Percentiles rank a stretch among this genome's conserved stretches.
These are phyloP conservation scores for Diaphora mendica DNA, from an alignment of 2,888 invertebrate genomes.

Conservation along the genomic window DNA sequence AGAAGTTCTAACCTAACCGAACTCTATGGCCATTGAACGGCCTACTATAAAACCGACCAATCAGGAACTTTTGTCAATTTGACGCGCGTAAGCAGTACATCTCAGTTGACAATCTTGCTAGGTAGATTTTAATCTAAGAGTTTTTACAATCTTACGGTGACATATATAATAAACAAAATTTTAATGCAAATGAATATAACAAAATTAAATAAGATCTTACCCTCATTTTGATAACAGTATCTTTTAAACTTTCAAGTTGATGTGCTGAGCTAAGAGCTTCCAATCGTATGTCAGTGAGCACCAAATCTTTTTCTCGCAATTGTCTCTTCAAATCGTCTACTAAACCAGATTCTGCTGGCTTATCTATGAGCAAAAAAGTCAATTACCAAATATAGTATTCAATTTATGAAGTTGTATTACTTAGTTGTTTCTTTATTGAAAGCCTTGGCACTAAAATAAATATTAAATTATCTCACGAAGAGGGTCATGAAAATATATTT, in stretches of 20 bases:
- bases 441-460: slow-evolving; percentile 15
- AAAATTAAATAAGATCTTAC: slow-evolving; percentile 78
- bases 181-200: neutral
- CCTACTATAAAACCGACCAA: no score
- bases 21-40: no score
- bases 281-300: slow-evolving; percentile 97
- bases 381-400: neutral
- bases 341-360: slow-evolving; percentile 79
- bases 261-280: slow-evolving; percentile 99
- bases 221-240: slow-evolving; percentile 98
- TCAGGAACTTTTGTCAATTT: no score
- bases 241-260: slow-evolving; percentile 97
- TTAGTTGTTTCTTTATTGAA: slow-evolving; percentile 2
- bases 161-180: neutral
- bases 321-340: slow-evolving; percentile 96
- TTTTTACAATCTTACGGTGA: no score
- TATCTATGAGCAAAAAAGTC: slow-evolving; percentile 72
- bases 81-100: no score
- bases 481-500: neutral
- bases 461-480: neutral
- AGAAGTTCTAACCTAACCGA: no score
- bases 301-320: slow-evolving; percentile 97
- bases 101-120: no score
- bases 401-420: slow-evolving; percentile 7
- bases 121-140: no score